Conservation (phyloP, 1,140 invertebrate genomes). For the Hylaeus volcanicus region DNA sequence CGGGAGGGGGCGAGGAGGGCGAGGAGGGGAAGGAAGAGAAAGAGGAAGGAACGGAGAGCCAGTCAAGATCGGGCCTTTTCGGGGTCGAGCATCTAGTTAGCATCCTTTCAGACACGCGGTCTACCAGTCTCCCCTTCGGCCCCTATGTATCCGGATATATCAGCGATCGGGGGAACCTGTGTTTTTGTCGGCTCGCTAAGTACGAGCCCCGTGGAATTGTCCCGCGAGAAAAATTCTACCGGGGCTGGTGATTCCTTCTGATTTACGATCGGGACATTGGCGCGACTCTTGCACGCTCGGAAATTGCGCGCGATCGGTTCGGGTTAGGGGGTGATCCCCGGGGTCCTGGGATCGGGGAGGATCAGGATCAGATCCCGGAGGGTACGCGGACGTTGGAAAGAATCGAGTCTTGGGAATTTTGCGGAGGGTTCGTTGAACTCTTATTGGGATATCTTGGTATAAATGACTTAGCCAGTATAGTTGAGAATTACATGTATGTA, state of each 20-base stretch:
- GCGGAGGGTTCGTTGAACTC: too few species aligned
- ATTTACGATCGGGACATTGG: neutral
- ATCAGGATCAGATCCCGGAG: too few species aligned
- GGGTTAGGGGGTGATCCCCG: too few species aligned
- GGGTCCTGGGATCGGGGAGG: too few species aligned
- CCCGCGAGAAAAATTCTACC: neutral
- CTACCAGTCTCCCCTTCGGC: constrained; percentile 56
- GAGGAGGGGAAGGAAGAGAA: neutral
- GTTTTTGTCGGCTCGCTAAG: constrained; percentile 49
- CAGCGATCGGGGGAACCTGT: constrained; percentile 51
- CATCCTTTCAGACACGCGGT: constrained; percentile 71
- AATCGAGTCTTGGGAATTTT: too few species aligned
- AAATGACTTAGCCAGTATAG: too few species aligned
- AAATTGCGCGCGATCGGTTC: too few species aligned
- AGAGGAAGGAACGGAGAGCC: constrained; percentile 28
- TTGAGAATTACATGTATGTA: too few species aligned
- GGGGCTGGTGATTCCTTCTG: neutral
- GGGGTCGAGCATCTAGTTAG: constrained; percentile 72
- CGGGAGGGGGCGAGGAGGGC: neutral
- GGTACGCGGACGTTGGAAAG: too few species aligned
- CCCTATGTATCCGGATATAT: constrained; percentile 58
- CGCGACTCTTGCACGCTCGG: neutral
- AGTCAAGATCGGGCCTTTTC: constrained; percentile 51
- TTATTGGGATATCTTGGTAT: too few species aligned
- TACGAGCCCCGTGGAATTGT: constrained; percentile 11